Conservation (phyloP, 2,797 vertebrate genomes). For the Poeciliopsis paucimaculata region DNA sequence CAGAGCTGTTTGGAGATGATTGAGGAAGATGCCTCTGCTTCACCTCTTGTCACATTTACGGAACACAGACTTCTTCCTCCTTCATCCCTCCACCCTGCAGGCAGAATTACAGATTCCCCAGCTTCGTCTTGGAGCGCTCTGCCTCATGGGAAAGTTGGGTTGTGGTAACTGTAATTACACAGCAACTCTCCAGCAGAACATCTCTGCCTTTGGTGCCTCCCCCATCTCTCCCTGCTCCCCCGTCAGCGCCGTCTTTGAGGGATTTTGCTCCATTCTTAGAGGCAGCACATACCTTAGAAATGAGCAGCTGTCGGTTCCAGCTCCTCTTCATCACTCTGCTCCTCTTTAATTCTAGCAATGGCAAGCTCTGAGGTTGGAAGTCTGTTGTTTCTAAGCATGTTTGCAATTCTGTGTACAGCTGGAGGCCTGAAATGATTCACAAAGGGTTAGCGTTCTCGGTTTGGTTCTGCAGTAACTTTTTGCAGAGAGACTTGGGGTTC, state of each 20-base stretch:
- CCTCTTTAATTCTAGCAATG: conserved; percentile 6
- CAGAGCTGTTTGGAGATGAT: background rate
- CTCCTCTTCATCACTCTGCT: conserved; percentile 14
- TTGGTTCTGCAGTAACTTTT: background rate
- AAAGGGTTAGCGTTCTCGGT: background rate
- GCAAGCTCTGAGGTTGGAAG: background rate
- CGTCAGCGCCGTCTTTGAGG: conserved; percentile 30
- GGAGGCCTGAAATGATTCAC: background rate
- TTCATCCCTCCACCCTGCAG: background rate
- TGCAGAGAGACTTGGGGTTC: background rate
- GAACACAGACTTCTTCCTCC: background rate
- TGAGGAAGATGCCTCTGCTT: background rate
- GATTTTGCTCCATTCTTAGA: conserved; percentile 52
- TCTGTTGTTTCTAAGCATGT: background rate
- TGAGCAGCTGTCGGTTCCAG: conserved; percentile 35
- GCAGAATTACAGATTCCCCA: conserved; percentile 25
- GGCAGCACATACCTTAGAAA: conserved; percentile 38
- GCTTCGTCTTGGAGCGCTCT: conserved; percentile 37
- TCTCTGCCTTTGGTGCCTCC: conserved; percentile 56
- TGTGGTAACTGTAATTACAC: conserved; percentile 47
- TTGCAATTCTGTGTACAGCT: background rate
- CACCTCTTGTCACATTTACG: background rate
- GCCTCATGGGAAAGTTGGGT: conserved; percentile 43
- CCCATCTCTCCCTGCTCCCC: background rate
- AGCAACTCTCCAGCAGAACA: conserved; percentile 76